Base-by-base conservation (phyloP, 1,140 invertebrate species). In the Pteromalus puparum region DNA sequence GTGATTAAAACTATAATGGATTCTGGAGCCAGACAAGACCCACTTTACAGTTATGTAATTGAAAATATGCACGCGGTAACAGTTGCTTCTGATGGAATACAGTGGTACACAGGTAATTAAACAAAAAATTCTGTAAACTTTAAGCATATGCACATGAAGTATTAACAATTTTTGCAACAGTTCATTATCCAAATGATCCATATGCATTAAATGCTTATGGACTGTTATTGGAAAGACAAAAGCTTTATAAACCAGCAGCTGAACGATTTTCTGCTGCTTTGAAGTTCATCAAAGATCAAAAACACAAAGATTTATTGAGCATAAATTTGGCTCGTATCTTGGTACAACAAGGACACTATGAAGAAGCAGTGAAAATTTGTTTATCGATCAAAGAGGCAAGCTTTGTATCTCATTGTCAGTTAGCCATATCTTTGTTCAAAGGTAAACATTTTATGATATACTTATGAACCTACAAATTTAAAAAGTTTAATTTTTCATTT, bases 41-140 rank as follows among this genome's bases (percentile, higher is more conserved):
- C 94, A 7, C 91, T 95, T 81, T 95, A 95, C 88, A 93, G 89
- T 21, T 97, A 97, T 92, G 94, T 95, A 5, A 97, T 98, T 87
- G 94, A 97, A 82, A 95, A 96, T 87, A 96, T 98, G 95, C 93
- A 96, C 90, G 97, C 97, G 18, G 93, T 97, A 87, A 94, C 95
- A 10, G 94, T 96, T 84, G 97, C 97, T 10, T 93, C 94, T 77
- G 97, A 98, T 92, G 94, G 95, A 78, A 92, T 98, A 38, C 95
- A 94, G 76, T 97, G 96, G 95, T 97, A 95, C 89, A 94, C 94
- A 87, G 94, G 95, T 95, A 91, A 90, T 87, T 79, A 68, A 76
- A 15, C 0, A 21, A 21, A 53, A 53, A 53, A 53, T 53, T 28
- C 9, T 9, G 53, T 10, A 73, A 34, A 6, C 28, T 2, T 68